Percentiles rank a stretch among this genome's conserved stretches.
phyloP scores from a whole-genome alignment of 2,888 invertebrate genomes.

The Drosophila putrida region DNA sequence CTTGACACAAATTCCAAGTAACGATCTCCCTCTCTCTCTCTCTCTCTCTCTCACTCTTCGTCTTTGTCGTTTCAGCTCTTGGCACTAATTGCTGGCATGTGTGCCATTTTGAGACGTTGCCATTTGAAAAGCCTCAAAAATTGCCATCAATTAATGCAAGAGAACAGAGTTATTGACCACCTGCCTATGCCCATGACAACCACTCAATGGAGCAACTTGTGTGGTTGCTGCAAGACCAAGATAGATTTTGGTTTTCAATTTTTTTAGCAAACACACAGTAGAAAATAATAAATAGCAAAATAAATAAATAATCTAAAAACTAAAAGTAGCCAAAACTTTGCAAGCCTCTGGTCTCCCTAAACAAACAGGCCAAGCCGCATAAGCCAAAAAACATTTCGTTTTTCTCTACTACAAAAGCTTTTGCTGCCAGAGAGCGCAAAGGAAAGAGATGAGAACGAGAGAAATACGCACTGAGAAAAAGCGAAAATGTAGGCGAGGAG shows the following conservation, averaged over 20 bases:
- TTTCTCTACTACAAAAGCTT: constrained; percentile 81
- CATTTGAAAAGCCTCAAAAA: constrained; percentile 37
- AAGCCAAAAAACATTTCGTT: constrained; percentile 63
- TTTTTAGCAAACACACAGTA: constrained; percentile 8
- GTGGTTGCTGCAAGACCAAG: constrained; percentile 2
- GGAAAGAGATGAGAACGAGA: constrained; percentile 22
- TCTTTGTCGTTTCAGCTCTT: constrained; percentile 11
- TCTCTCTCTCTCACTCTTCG: background rate
- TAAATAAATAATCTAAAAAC: constrained; percentile 29
- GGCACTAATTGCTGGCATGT: constrained; percentile 55
- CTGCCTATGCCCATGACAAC: background rate
- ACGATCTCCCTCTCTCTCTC: constrained; percentile 3
- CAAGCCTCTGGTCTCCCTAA: constrained; percentile 69
- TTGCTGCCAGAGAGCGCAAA: constrained; percentile 33
- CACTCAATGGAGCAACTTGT: background rate
- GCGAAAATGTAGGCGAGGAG: constrained; percentile 52
- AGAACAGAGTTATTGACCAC: constrained; percentile 19
- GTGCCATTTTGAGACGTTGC: constrained; percentile 33
- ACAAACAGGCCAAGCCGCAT: constrained; percentile 62
- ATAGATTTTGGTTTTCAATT: constrained; percentile 24
- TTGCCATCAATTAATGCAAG: constrained; percentile 37
- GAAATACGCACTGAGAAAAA: constrained; percentile 58
- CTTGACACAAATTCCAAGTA: constrained; percentile 66
- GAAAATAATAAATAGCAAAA: constrained; percentile 30
- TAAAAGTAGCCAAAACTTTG: constrained; percentile 52